Percentiles rank a stretch among this genome's conserved stretches.
These are phyloP conservation scores for Drosophila nr. perissopoda DNA, from an alignment of 2,888 invertebrate genomes.

Conservation along the genomic window DNA sequence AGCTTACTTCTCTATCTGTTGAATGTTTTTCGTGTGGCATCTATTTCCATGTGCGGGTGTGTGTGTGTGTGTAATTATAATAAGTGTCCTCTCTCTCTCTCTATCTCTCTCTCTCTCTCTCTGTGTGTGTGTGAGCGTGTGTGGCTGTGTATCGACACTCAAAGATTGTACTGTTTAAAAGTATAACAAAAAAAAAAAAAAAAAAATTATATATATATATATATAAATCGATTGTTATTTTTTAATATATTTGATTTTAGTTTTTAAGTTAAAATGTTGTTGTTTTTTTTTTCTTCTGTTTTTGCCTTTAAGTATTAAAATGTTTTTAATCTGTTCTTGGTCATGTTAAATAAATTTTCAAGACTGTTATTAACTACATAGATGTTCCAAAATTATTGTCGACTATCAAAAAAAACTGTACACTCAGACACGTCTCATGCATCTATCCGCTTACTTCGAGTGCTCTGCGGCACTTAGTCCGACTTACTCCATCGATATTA, in stretches of 20 bases:
- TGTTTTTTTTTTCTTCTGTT: not conserved
- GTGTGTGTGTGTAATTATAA: constrained; percentile 23
- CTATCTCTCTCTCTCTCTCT: not conserved
- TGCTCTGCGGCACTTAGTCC: constrained; percentile 1
- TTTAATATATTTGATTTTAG: constrained; percentile 23
- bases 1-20: constrained; percentile 4
- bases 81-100: constrained; percentile 10
- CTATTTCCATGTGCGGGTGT: not conserved
- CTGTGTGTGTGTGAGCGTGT: not conserved
- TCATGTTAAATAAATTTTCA: constrained; percentile 33
- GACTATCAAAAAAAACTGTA: not conserved
- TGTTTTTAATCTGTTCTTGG: constrained; percentile 22
- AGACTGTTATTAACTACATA: constrained; percentile 20
- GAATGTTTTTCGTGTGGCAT: constrained; percentile 29
- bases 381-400: constrained; percentile 4
- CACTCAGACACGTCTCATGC: constrained; percentile 1
- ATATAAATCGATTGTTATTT: constrained; percentile 3
- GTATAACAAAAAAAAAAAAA: not conserved
- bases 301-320: constrained; percentile 5
- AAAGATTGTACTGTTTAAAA: constrained; percentile 2
- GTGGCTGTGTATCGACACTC: constrained; percentile 8
- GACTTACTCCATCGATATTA: not conserved
- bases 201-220: not conserved
- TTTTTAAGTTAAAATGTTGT: constrained; percentile 18
- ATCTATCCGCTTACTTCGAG: not conserved